A percentile compares a stretch with the other conserved stretches of the same genome.
Conservation (phyloP, 2,888 invertebrate genomes). For the Lepidocyrtinus sp. region DNA sequence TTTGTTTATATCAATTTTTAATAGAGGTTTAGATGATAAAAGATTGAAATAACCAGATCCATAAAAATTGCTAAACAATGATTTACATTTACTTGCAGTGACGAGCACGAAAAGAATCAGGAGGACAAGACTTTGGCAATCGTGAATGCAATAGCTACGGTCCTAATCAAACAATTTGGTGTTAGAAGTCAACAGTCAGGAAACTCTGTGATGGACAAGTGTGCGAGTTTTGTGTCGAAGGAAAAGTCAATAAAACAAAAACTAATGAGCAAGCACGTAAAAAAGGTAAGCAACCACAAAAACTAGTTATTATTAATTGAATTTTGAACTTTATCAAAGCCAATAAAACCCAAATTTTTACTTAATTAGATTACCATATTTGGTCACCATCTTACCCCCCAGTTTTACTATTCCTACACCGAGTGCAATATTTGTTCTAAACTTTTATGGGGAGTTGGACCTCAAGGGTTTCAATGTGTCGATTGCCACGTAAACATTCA, state of each 20-base stretch:
- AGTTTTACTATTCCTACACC: conserved; percentile 90
- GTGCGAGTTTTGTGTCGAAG: conserved; percentile 88
- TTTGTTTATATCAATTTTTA: conserved; percentile 79
- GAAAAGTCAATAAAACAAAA: conserved; percentile 83
- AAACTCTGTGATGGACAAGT: conserved; percentile 79
- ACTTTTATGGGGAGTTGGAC: conserved; percentile 95
- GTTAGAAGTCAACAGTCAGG: conserved; percentile 77
- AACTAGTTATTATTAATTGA: conserved; percentile 16
- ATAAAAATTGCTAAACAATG: too few species aligned
- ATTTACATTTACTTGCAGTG: conserved; percentile 73
- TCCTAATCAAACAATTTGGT: conserved; percentile 84
- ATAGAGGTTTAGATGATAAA: too few species aligned
- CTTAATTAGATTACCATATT: conserved; percentile 80
- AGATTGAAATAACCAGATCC: too few species aligned
- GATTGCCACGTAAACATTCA: conserved; percentile 92
- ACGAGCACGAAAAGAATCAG: conserved; percentile 79
- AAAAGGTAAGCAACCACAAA: conserved; percentile 75
- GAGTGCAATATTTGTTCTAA: conserved; percentile 94
- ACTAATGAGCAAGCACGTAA: conserved; percentile 78
- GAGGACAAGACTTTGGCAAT: conserved; percentile 80
- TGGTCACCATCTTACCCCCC: conserved; percentile 91
- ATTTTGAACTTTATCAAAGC: background rate
- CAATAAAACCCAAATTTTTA: background rate
- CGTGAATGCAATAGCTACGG: conserved; percentile 85
- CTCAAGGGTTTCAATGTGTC: conserved; percentile 96